Conservation (phyloP, 2,888 invertebrate genomes). For the Plusia festucae region DNA sequence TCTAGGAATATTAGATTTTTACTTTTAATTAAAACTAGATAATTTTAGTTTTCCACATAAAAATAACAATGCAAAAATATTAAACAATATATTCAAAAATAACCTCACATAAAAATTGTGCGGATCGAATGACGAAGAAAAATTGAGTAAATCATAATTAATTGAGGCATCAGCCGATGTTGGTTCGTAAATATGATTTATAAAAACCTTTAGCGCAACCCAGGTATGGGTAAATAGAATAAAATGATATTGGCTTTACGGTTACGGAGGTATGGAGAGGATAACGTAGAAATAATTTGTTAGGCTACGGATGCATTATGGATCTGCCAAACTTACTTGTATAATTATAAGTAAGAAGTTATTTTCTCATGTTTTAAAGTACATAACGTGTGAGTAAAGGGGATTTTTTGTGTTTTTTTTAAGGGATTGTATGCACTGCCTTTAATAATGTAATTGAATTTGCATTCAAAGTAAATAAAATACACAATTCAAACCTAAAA, state of each 20-base stretch:
- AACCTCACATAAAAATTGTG: neutral
- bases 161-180: conserved; percentile 52
- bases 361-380: no score
- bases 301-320: neutral
- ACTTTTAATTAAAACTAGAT: no score
- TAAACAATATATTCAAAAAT: neutral
- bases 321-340: neutral
- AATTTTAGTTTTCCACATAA: no score
- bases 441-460: no score
- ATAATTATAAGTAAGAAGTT: neutral
- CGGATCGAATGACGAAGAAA: conserved; percentile 33
- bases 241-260: conserved; percentile 61
- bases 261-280: conserved; percentile 19
- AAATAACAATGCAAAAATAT: neutral
- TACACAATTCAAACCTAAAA: no score
- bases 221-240: conserved; percentile 62
- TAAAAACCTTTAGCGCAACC: conserved; percentile 56
- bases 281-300: conserved; percentile 42
- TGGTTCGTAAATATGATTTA: conserved; percentile 63
- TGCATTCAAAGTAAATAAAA: no score
- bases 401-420: no score
- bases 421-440: no score
- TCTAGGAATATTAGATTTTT: no score
- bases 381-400: no score
- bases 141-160: conserved; percentile 57